Conservation (phyloP, 2,888 invertebrate species). For the Brachylomia viminalis region DNA sequence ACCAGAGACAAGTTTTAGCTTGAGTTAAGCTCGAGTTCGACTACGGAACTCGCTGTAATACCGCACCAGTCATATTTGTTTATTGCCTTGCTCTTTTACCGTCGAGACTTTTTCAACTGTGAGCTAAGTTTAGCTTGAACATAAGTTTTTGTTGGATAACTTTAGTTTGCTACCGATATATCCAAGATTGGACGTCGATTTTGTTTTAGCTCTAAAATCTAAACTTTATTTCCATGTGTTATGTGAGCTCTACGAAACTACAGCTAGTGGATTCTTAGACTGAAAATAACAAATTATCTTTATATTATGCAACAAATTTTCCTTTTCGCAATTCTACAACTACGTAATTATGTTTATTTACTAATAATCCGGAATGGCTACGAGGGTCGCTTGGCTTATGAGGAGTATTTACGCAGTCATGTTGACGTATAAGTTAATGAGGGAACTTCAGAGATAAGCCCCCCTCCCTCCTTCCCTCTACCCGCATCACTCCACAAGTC, state of each 20-base stretch:
- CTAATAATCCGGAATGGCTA: constrained; percentile 18
- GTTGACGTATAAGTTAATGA: constrained; percentile 61
- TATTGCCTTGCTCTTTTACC: constrained; percentile 51
- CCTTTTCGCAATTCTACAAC: background rate
- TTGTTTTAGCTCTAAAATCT: constrained; percentile 40
- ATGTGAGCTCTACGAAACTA: constrained; percentile 15
- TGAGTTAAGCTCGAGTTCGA: constrained; percentile 33
- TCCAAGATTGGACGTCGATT: constrained; percentile 41
- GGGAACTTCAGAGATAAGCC: constrained; percentile 60
- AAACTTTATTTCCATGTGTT: constrained; percentile 33
- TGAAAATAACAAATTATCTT: background rate
- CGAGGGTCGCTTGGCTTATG: constrained; percentile 24
- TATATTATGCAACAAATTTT: background rate
- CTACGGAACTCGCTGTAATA: constrained; percentile 34
- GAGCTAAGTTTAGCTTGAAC: constrained; percentile 27
- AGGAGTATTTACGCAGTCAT: constrained; percentile 47
- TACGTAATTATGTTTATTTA: constrained; percentile 3
- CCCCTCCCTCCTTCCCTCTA: background rate
- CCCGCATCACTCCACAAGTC: constrained; percentile 52
- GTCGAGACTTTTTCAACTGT: constrained; percentile 43
- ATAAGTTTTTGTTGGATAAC: constrained; percentile 52
- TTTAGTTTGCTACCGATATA: constrained; percentile 50
- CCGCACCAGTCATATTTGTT: constrained; percentile 54
- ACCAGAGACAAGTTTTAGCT: constrained; percentile 22
- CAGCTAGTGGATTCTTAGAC: background rate